phyloP scores from a whole-genome alignment of 2,113 vertebrate genomes.

The Tragelaphus imberbis region DNA sequence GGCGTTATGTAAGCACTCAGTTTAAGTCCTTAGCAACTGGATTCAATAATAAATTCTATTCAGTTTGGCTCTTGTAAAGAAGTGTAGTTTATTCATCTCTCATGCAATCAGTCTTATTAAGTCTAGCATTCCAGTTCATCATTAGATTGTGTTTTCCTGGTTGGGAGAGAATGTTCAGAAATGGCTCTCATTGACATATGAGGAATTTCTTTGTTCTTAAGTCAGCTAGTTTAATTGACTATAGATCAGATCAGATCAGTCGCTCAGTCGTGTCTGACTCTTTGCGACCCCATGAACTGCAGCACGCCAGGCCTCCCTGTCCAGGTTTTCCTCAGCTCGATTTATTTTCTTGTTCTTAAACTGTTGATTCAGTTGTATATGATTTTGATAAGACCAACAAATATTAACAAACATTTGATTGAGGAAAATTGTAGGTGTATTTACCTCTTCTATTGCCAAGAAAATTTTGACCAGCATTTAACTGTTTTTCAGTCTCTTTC shows the following conservation, averaged over 20 bases:
- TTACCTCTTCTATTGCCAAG: constrained; percentile 16
- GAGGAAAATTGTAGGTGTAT: constrained; percentile 3
- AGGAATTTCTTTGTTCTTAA: constrained; percentile 66
- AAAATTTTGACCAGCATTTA: neutral
- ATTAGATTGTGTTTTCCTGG: constrained; percentile 35
- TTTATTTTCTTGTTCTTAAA: constrained; percentile 49
- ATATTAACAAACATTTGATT: neutral
- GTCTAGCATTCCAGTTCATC: constrained; percentile 64
- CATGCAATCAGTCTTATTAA: constrained; percentile 48
- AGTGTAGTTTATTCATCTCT: constrained; percentile 57
- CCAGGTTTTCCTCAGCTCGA: constrained; percentile 6
- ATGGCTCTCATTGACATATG: constrained; percentile 33
- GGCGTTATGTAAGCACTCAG: constrained; percentile 38
- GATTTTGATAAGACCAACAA: constrained; percentile 30
- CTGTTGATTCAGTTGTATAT: neutral
- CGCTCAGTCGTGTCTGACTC: too few species aligned
- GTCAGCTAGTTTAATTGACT: constrained; percentile 42
- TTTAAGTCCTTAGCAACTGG: constrained; percentile 71
- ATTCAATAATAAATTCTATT: constrained; percentile 68
- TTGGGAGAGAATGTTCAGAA: constrained; percentile 28
- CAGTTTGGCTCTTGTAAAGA: constrained; percentile 60
- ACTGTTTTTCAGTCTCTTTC: neutral
- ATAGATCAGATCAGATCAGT: too few species aligned
- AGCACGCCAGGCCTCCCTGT: too few species aligned
- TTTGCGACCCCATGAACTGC: too few species aligned